Percentiles rank a stretch among this genome's conserved stretches.
These are phyloP conservation scores for Lordiphosa mommai DNA, from an alignment of 1,140 invertebrate species.

Conservation along the genomic window DNA sequence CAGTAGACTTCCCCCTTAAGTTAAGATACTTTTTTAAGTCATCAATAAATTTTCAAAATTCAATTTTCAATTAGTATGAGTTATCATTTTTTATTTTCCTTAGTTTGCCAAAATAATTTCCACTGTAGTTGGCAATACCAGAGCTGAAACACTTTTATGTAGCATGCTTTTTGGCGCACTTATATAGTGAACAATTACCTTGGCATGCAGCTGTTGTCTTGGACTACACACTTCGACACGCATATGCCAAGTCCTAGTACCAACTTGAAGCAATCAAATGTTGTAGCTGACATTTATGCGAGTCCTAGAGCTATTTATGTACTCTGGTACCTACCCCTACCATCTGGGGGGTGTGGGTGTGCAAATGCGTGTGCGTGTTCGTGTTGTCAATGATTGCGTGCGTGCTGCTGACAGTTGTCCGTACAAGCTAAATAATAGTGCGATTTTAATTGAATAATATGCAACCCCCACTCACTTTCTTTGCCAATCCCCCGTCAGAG, in stretches of 20 bases:
- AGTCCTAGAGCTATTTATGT: slow-evolving; percentile 61
- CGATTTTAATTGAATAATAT: slow-evolving; percentile 78
- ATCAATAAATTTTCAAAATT: no score
- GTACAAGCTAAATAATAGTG: slow-evolving; percentile 68
- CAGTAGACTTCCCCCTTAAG: no score
- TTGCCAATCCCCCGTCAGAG: slow-evolving; percentile 1
- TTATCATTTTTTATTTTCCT: no score
- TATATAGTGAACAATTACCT: neutral
- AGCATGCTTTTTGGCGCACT: slow-evolving; percentile 16
- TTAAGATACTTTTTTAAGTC: no score
- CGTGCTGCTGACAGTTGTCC: slow-evolving; percentile 63
- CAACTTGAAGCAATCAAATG: slow-evolving; percentile 65
- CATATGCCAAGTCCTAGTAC: slow-evolving; percentile 64
- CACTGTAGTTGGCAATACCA: neutral
- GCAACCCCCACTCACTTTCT: slow-evolving; percentile 29
- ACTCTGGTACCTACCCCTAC: slow-evolving; percentile 9
- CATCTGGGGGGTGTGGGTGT: slow-evolving; percentile 2
- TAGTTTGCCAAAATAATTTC: neutral
- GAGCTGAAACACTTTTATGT: neutral
- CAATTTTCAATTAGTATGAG: no score
- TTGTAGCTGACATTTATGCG: slow-evolving; percentile 75
- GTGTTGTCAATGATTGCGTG: slow-evolving; percentile 54
- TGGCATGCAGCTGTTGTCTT: slow-evolving; percentile 1
- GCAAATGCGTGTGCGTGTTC: slow-evolving; percentile 33
- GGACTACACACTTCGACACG: slow-evolving; percentile 28